Percentiles rank a stretch among this genome's conserved stretches.
phyloP scores from a whole-genome alignment of 2,113 vertebrate species.

The Cyanocitta stelleri region DNA sequence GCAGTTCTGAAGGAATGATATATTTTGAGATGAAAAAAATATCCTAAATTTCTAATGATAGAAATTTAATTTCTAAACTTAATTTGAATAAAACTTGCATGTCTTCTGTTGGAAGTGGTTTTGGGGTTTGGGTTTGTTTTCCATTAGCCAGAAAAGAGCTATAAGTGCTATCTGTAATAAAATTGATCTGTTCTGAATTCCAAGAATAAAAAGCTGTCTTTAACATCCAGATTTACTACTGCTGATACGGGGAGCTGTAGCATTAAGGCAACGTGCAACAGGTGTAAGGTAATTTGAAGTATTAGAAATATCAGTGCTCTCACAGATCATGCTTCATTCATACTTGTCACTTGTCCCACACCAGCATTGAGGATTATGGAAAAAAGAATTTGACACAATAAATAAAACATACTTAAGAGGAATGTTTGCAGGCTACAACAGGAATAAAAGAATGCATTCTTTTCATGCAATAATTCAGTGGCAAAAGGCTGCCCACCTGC shows the following conservation, averaged over 20 bases:
- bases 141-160: not conserved
- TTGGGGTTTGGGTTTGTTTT: not conserved
- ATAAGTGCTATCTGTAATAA: not conserved
- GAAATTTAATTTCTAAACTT: not conserved
- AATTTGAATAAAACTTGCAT: not conserved
- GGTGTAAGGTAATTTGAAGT: not conserved
- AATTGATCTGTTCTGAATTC: not conserved
- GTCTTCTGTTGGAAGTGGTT: accelerated
- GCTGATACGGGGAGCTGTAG: not conserved
- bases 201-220: not conserved
- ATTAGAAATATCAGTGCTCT: not conserved
- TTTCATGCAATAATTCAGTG: not conserved
- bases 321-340: not conserved
- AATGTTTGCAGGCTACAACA: not conserved
- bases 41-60: not conserved
- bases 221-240: not conserved
- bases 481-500: not conserved
- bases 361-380: not conserved
- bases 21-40: not conserved
- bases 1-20: not conserved
- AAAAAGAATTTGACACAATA: not conserved
- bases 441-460: not conserved
- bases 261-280: not conserved
- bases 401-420: not conserved
- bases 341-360: not conserved